phyloP scores from a whole-genome alignment of 2,113 vertebrate species.

The Rhynchomys soricoides region DNA sequence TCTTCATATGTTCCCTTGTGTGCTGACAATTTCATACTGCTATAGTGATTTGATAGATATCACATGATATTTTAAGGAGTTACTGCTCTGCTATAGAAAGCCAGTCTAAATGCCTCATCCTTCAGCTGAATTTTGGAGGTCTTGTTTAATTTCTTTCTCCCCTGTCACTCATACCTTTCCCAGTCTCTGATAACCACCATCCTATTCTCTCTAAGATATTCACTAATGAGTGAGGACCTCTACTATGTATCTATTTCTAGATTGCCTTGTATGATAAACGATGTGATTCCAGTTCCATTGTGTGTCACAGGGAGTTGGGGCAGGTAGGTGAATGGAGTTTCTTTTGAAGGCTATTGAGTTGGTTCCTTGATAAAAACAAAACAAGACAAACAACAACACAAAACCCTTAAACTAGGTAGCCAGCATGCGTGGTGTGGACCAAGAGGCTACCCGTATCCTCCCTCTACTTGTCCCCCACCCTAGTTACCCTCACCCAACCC shows the following conservation, averaged over 20 bases:
- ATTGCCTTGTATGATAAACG: background rate
- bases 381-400: background rate
- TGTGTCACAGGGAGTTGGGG: background rate
- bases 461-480: background rate
- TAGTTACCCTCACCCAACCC: background rate
- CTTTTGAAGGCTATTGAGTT: background rate
- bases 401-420: background rate
- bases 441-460: background rate
- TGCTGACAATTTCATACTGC: background rate
- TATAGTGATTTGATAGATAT: background rate
- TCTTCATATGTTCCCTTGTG: background rate
- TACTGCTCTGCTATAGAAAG: background rate
- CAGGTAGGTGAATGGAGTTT: background rate
- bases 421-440: no score
- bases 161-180: accelerated
- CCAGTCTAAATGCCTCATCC: background rate
- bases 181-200: background rate
- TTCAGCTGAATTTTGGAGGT: background rate
- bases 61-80: background rate
- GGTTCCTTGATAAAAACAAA: background rate
- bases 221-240: background rate
- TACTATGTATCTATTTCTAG: background rate
- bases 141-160: background rate
- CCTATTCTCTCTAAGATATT: background rate
- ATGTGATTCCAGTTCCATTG: background rate